phyloP scores from a whole-genome alignment of 2,797 vertebrate species.

The Pogoniulus pusillus region DNA sequence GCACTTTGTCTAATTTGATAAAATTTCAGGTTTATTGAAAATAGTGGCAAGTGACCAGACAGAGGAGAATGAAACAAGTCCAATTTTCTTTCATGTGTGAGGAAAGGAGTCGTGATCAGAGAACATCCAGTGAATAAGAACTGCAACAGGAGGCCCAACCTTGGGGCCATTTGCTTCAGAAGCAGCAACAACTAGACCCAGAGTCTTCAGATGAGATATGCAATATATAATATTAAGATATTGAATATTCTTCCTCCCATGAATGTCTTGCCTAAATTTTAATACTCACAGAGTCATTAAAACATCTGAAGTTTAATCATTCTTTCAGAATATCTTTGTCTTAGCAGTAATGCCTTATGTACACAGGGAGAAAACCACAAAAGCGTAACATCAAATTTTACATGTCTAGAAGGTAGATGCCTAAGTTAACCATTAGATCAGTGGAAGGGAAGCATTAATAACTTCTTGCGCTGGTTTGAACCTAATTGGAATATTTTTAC shows the following conservation, averaged over 20 bases:
- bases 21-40: not conserved
- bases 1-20: not conserved
- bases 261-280: not conserved
- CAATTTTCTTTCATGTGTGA: not conserved
- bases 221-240: not conserved
- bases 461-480: no score
- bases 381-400: not conserved
- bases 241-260: not conserved
- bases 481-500: no score
- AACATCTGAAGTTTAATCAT: not conserved
- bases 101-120: not conserved
- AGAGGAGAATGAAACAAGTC: not conserved
- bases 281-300: not conserved
- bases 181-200: not conserved
- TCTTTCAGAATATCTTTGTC: not conserved
- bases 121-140: not conserved
- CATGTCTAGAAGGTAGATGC: not conserved
- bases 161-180: not conserved
- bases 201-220: not conserved
- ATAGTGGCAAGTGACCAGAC: not conserved
- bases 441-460: not conserved
- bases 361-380: not conserved
- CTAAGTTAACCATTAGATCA: not conserved
- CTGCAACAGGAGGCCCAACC: not conserved
- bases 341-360: not conserved